These are phyloP conservation scores for Nudaria mundana DNA, from an alignment of 2,888 invertebrate genomes.

Conservation along the genomic window DNA sequence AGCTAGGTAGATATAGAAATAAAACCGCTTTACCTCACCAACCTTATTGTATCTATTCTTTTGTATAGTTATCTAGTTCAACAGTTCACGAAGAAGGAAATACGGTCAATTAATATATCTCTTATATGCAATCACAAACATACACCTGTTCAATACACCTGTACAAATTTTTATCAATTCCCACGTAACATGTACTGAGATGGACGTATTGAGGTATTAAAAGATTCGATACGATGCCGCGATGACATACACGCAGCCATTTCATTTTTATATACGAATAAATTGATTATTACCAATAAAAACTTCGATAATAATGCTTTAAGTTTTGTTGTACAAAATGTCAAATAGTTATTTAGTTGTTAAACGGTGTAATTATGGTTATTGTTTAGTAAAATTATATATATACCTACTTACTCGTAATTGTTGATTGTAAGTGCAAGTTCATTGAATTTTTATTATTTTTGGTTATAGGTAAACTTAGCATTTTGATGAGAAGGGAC, in stretches of 20 bases:
- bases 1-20: no score
- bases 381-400: slow-evolving; percentile 1
- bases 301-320: slow-evolving; percentile 16
- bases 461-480: no score
- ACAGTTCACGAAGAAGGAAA: neutral
- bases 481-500: no score
- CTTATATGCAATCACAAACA: slow-evolving; percentile 2
- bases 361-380: slow-evolving; percentile 8
- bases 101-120: neutral
- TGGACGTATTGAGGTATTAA: slow-evolving; percentile 33
- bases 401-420: no score
- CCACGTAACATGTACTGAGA: slow-evolving; percentile 29
- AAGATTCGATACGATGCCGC: slow-evolving; percentile 33
- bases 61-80: slow-evolving; percentile 1
- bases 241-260: slow-evolving; percentile 27
- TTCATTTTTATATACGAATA: slow-evolving; percentile 33
- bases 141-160: slow-evolving; percentile 22
- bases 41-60: neutral
- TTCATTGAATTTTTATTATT: no score
- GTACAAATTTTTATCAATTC: slow-evolving; percentile 29
- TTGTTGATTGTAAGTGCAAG: no score
- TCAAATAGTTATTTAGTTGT: slow-evolving; percentile 8
- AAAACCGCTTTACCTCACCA: no score
- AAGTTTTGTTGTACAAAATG: slow-evolving; percentile 8
- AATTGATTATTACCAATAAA: slow-evolving; percentile 32